These are phyloP conservation scores for Notodonta dromedarius DNA, from an alignment of 2,888 invertebrate species.

Conservation along the genomic window DNA sequence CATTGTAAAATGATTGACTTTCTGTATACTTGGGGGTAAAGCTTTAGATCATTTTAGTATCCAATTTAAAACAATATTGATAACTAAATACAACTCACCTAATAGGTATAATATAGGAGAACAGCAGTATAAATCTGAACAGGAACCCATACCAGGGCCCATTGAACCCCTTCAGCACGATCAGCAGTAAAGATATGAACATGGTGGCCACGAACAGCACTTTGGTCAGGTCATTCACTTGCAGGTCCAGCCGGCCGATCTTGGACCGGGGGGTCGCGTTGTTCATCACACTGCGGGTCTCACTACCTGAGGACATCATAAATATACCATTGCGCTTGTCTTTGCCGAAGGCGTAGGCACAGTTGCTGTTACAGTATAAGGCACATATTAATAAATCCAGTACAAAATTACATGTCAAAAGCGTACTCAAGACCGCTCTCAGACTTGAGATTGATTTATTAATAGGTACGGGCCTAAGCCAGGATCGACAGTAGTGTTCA, in stretches of 20 bases:
- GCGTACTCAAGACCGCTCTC: no score
- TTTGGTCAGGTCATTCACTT: constrained; percentile 98
- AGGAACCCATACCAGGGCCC: constrained; percentile 99
- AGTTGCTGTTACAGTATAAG: no score
- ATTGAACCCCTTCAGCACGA: constrained; percentile 97
- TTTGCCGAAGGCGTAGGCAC: no score
- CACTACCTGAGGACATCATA: constrained; percentile 86
- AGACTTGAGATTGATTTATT: no score
- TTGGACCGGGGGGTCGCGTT: constrained; percentile 98
- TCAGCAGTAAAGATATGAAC: constrained; percentile 96
- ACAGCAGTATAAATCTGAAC: constrained; percentile 97
- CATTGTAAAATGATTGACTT: no score
- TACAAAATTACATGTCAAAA: no score
- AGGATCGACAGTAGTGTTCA: no score
- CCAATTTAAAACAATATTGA: background rate
- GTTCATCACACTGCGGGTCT: constrained; percentile 99
- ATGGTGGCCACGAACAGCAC: constrained; percentile 96
- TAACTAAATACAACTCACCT: constrained; percentile 83
- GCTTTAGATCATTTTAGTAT: no score
- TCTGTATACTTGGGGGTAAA: no score
- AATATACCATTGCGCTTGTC: no score
- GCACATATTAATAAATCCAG: no score
- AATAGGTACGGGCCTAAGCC: no score
- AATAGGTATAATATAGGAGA: constrained; percentile 99
- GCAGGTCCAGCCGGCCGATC: constrained; percentile 97